Conservation (phyloP, 2,113 vertebrate genomes). For the Hucho hucho region DNA sequence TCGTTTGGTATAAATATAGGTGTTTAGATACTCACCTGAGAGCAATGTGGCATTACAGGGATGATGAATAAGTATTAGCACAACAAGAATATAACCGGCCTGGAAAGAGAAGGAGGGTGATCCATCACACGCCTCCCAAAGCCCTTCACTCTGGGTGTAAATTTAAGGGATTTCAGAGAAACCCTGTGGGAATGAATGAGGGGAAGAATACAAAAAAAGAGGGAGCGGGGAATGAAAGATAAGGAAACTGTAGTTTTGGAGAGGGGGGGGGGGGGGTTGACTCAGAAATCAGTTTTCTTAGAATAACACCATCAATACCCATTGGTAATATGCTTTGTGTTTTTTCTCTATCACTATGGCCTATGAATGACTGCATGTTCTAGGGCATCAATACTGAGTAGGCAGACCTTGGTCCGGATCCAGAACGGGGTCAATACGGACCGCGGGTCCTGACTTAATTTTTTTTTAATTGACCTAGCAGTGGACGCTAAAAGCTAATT, state of each 20-base stretch:
- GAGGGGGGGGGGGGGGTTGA: not conserved
- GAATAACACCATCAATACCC: no score
- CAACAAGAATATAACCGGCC: slow-evolving; percentile 43
- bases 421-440: no score
- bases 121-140: slow-evolving; percentile 64
- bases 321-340: no score
- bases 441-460: no score
- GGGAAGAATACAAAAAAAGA: slow-evolving; percentile 26
- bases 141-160: slow-evolving; percentile 60
- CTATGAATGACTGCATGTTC: no score
- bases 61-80: slow-evolving; percentile 60
- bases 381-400: no score
- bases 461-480: no score
- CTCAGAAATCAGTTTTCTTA: not conserved
- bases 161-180: slow-evolving; percentile 63
- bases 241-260: not conserved
- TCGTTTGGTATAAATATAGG: slow-evolving; percentile 57
- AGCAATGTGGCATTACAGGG: slow-evolving; percentile 45
- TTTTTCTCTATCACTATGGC: no score
- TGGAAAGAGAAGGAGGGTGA: slow-evolving; percentile 44
- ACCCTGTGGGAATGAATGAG: slow-evolving; percentile 44
- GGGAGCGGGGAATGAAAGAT: slow-evolving; percentile 21
- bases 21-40: slow-evolving; percentile 59
- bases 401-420: no score
- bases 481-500: no score